Percentiles rank a stretch among this genome's conserved stretches.
Evolutionary conservation across 2,113 vertebrate species (phyloP).

Genomic region (Ivindomyrus marchei): DNA sequence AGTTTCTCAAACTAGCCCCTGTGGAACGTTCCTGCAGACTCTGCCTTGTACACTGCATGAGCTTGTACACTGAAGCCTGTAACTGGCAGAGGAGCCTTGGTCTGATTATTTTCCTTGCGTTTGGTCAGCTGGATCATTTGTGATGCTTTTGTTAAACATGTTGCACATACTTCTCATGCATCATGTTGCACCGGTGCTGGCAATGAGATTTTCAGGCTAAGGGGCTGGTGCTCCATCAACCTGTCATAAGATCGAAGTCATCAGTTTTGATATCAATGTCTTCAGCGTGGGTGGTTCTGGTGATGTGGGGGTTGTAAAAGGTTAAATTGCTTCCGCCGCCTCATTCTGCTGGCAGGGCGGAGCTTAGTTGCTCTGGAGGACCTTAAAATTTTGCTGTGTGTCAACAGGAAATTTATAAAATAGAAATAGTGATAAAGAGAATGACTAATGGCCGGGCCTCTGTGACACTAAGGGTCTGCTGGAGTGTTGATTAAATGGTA

Average conservation of each 20-base stretch:
- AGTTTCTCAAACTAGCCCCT: neutral
- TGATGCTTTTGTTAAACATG: neutral
- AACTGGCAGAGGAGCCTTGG: neutral
- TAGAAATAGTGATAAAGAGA: neutral
- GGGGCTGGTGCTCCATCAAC: neutral
- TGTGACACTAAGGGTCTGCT: neutral
- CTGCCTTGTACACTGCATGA: neutral
- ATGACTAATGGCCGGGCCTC: neutral
- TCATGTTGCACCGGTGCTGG: neutral
- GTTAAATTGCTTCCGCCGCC: neutral
- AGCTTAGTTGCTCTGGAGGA: neutral
- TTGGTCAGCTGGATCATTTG: neutral
- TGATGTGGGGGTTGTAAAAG: neutral
- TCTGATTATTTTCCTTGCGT: neutral
- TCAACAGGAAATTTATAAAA: neutral
- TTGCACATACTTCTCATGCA: neutral
- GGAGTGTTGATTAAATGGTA: neutral
- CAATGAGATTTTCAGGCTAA: neutral
- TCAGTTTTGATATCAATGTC: neutral
- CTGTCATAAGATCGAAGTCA: neutral
- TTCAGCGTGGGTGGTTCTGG: neutral
- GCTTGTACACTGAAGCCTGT: neutral
- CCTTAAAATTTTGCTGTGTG: neutral
- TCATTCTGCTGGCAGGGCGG: neutral
- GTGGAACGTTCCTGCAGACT: neutral